Evolutionary conservation across 2,888 invertebrate species (phyloP).

Genomic region (Podabrus alpinus): DNA sequence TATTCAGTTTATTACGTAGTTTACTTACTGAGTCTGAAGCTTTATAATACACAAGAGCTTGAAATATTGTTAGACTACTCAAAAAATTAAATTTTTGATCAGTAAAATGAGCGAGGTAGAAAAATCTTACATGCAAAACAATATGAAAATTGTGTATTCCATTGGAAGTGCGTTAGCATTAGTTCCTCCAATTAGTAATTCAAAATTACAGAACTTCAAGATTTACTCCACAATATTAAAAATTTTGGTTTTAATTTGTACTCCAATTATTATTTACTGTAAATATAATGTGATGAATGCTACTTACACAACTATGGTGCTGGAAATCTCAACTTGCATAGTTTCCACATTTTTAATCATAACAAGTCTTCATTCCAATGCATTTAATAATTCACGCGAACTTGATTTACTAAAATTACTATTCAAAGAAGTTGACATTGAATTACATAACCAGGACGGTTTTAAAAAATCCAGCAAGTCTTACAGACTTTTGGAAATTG

Average conservation of each 20-base stretch:
- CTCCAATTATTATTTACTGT: too few relatives aligned
- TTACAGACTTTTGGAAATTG: not conserved
- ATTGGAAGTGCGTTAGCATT: not conserved
- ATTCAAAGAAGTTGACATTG: not conserved
- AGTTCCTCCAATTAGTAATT: not conserved
- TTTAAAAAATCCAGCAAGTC: not conserved
- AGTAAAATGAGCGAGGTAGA: too few relatives aligned
- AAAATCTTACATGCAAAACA: too few relatives aligned
- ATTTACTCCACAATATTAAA: not conserved
- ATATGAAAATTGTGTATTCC: not conserved
- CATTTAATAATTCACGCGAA: not conserved
- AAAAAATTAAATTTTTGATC: too few relatives aligned
- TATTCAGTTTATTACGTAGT: too few relatives aligned
- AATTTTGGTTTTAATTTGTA: too few relatives aligned
- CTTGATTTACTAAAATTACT: not conserved
- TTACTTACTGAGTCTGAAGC: too few relatives aligned
- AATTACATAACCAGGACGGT: not conserved
- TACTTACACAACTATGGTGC: not conserved
- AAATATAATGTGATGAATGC: not conserved
- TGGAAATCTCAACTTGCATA: rapidly evolving
- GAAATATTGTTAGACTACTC: too few relatives aligned
- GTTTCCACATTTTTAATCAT: not conserved
- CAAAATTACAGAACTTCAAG: not conserved
- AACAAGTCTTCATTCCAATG: not conserved
- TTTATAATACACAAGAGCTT: too few relatives aligned